Base-by-base conservation (phyloP, 2,888 invertebrate genomes). In the Catotricha subobsoleta region DNA sequence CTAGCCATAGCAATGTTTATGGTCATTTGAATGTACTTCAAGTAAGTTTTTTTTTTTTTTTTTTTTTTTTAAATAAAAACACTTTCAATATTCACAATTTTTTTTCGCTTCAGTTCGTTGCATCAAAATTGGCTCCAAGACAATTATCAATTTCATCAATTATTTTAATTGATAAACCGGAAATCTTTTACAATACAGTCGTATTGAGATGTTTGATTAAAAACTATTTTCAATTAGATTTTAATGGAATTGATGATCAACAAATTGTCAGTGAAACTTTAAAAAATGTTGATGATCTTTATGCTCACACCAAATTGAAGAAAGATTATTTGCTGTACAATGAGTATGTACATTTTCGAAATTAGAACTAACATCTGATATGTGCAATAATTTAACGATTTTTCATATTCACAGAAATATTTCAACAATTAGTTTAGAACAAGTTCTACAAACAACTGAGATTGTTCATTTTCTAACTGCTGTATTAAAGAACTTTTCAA, bases 301-400 rank as follows among this genome's bases (percentile, higher is more conserved):
- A 62, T 45, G 47, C 56, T 49, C 48, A 51, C 2, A 59, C 60
- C 51, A 62, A 60, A 51, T 35, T 41, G 1, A 53, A 60, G 47
- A 61, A 62, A 43, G 52, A 60, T 13, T 48, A 57, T 39, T 57
- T 68, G 50, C 57, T 67, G 13, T 65, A 62, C 41, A 68, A 69
- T 29, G 53, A 48, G 65, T 64, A 60, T 52, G 68, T 67, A 43
- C 48, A 57, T 41, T 7, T 27, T 34, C 29, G n/a, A n/a, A 19
- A 16, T 33, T 18, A 7, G 16, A 15, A 12, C 9, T 5, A 16
- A 25, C 10, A 8, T 6, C 25, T 25, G 10, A 25, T 8, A 25
- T 31, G 8, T 9, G 16, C 13, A 13, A 16, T 15, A 31, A 31
- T 9, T 16, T 16, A 31, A 7, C 5, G 7, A 6, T 9, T 9